Conservation (phyloP, 2,888 invertebrate species). For the Luffia ferchaultella region DNA sequence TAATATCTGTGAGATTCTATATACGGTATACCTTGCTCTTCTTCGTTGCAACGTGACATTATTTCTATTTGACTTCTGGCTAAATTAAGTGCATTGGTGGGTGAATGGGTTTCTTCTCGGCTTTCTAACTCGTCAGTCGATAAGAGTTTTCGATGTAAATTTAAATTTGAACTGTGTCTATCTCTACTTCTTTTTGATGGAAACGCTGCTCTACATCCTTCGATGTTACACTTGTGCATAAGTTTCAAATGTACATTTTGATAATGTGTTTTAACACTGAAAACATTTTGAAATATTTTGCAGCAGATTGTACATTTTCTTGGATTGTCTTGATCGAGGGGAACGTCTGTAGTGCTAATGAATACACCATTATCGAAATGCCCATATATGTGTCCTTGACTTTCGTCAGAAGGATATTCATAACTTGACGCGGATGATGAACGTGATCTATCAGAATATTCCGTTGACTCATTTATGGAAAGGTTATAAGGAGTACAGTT, state of each 20-base stretch:
- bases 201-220: conserved; percentile 94
- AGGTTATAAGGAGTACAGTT: conserved; percentile 39
- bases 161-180: conserved; percentile 90
- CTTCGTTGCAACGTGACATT: conserved; percentile 79
- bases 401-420: conserved; percentile 68
- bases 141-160: conserved; percentile 88
- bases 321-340: conserved; percentile 92
- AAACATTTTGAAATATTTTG: conserved; percentile 92
- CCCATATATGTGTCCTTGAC: conserved; percentile 71
- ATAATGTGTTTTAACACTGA: conserved; percentile 93
- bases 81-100: conserved; percentile 58
- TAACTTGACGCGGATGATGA: conserved; percentile 69
- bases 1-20: conserved; percentile 60
- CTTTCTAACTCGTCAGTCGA: conserved; percentile 69
- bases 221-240: conserved; percentile 94
- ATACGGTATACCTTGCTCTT: conserved; percentile 67
- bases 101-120: conserved; percentile 31
- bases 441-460: conserved; percentile 59
- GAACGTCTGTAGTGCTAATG: conserved; percentile 79
- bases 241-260: conserved; percentile 95
- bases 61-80: conserved; percentile 80
- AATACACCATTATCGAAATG: conserved; percentile 79
- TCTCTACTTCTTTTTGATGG: conserved; percentile 93
- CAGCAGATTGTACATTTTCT: conserved; percentile 91
- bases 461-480: conserved; percentile 41